A percentile compares a stretch with the other conserved stretches of the same genome.
phyloP scores from a whole-genome alignment of 2,888 invertebrate species.

The Colostygia pectinataria region DNA sequence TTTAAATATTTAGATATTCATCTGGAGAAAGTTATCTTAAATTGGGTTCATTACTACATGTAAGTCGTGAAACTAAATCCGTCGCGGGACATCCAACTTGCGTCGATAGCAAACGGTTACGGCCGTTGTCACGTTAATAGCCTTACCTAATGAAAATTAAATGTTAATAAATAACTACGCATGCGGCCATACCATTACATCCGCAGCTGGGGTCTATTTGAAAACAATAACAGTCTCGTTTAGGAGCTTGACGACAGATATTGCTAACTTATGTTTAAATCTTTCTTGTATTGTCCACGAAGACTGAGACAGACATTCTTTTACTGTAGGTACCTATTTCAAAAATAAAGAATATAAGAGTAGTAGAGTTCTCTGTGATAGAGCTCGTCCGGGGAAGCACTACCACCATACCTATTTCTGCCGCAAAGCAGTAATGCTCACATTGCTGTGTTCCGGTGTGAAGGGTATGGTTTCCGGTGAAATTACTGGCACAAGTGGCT shows the following conservation, averaged over 20 bases:
- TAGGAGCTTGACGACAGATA: constrained; percentile 11
- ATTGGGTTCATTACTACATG: constrained; percentile 67
- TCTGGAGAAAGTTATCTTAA: constrained; percentile 77
- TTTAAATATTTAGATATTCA: constrained; percentile 80
- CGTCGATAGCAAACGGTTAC: constrained; percentile 31
- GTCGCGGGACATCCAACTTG: constrained; percentile 36
- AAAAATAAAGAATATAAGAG: too few species aligned
- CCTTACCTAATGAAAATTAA: constrained; percentile 37
- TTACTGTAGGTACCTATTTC: too few species aligned
- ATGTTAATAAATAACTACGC: constrained; percentile 33
- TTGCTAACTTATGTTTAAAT: constrained; percentile 1
- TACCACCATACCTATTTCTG: too few species aligned
- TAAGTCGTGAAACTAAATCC: constrained; percentile 66
- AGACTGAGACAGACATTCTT: too few species aligned
- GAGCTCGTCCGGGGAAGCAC: too few species aligned
- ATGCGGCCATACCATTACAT: constrained; percentile 24
- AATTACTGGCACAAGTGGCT: too few species aligned
- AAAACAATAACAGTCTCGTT: constrained; percentile 25
- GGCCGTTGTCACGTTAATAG: constrained; percentile 34
- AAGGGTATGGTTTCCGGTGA: too few species aligned
- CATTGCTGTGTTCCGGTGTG: too few species aligned
- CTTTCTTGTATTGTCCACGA: not conserved
- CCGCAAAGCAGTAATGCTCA: too few species aligned
- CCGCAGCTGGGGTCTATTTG: constrained; percentile 14
- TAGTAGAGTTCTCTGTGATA: too few species aligned